Percentiles rank a stretch among this genome's conserved stretches.
phyloP scores from a whole-genome alignment of 2,113 vertebrate genomes.

The Thinocorus orbignyianus region DNA sequence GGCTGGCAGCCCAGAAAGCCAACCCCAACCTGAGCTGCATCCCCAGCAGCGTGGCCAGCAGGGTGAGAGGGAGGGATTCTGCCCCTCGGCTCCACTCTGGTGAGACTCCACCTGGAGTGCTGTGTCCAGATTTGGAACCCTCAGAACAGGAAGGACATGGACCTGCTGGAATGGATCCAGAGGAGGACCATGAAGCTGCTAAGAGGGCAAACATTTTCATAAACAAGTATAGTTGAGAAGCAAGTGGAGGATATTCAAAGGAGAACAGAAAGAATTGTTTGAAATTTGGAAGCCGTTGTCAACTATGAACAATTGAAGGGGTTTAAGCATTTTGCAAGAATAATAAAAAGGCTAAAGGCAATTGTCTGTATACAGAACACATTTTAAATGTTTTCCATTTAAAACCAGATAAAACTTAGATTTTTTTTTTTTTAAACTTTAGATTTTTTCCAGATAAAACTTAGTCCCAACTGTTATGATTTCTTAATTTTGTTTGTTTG shows the following conservation, averaged over 20 bases:
- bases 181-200: too few species aligned
- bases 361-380: background rate
- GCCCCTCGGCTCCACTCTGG: background rate
- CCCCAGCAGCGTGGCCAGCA: background rate
- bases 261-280: background rate
- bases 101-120: background rate
- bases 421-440: too few species aligned
- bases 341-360: background rate
- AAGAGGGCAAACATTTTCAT: background rate
- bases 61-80: background rate
- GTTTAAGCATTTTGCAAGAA: background rate
- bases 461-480: background rate
- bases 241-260: background rate
- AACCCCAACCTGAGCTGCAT: background rate
- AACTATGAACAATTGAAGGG: background rate
- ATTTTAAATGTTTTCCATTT: background rate
- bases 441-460: background rate
- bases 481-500: background rate
- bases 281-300: background rate
- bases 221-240: background rate
- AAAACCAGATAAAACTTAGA: background rate
- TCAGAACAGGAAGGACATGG: background rate
- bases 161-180: background rate
- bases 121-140: background rate
- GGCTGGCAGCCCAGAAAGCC: background rate